Evolutionary conservation across 2,113 vertebrate species (phyloP), one percentile per base, ranked within the genome.

Genomic region (Gymnocephalus cernua): DNA sequence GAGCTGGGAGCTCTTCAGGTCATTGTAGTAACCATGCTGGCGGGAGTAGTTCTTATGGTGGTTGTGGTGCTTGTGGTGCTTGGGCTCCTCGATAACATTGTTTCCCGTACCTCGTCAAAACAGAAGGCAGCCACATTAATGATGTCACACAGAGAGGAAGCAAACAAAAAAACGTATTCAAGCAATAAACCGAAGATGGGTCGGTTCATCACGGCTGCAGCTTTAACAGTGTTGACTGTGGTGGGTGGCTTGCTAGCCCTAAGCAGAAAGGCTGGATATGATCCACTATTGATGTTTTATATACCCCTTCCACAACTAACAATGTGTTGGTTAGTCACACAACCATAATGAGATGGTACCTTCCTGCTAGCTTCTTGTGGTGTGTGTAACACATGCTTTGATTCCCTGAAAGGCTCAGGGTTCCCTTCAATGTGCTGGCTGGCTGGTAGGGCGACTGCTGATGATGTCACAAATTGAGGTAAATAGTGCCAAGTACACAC

Each of bases 1-100:
- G 62, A 97, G 94, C 91, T 96, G 96, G 4, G 95, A 96, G 86
- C 90, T 96, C 92, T 96, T 97, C 92, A 98, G 96, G 51, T 96
- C 95, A 9, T 86, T 94, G 93, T 96, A 96, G 94, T 95, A 96
- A 90, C 92, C 95, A 50, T 93, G 81, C 61, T 92, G 91, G 53
- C 63, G 79, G 50, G 93, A 93, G 83, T 82, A 86, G 90, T 94
- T 93, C 87, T 93, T 94, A 16, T 95, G 96, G 88, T 96, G 91
- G 72, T 93, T 93, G 4, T 94, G 96, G 64, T 92, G 83, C 71
- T 94, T 91, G 88, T 95, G 97, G 90, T 96, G 78, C 91, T 95
- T 96, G 78, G 95, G 89, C 90, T 95, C 96, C 89, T 96, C 92
- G 64, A 95, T 95, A 86, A 97, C 97, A 83, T 99, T 96, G 5